Conservation (phyloP, 1,140 invertebrate genomes). For the Tetraneura akinire region DNA sequence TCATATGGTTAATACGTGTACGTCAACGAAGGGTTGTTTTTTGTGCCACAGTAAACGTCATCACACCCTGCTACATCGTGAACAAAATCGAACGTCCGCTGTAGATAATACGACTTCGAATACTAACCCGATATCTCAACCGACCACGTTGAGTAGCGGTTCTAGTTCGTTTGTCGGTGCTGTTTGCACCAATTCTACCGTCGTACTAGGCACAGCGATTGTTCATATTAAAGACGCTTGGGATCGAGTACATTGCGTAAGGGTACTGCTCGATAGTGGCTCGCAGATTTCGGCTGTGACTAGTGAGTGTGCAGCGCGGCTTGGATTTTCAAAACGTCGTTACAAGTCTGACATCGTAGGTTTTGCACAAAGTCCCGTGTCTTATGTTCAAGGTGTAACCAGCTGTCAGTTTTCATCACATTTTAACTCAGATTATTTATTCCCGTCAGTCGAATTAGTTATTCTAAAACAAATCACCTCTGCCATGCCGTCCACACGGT, state of each 20-base stretch:
- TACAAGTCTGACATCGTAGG: not conserved
- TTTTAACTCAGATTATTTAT: not conserved
- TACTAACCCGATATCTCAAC: too few relatives aligned
- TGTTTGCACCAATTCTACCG: not conserved
- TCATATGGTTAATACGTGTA: too few relatives aligned
- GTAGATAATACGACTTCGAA: too few relatives aligned
- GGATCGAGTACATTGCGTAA: too few relatives aligned
- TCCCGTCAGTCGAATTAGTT: not conserved
- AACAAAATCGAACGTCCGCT: too few relatives aligned
- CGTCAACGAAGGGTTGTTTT: too few relatives aligned
- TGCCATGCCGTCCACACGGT: not conserved
- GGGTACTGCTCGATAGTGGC: too few relatives aligned
- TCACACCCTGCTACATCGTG: too few relatives aligned
- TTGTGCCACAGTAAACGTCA: too few relatives aligned
- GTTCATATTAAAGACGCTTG: not conserved
- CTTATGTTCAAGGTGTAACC: not conserved
- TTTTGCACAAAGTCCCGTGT: not conserved
- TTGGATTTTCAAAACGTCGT: not conserved
- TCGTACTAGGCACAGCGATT: not conserved
- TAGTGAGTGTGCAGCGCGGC: not conserved
- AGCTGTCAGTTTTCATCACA: conserved; percentile 54
- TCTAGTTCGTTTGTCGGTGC: not conserved
- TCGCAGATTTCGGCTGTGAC: too few relatives aligned
- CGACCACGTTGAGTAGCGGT: too few relatives aligned
- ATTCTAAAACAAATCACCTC: not conserved